phyloP scores from a whole-genome alignment of 1,140 invertebrate genomes.

The Stegodyphus dumicola region DNA sequence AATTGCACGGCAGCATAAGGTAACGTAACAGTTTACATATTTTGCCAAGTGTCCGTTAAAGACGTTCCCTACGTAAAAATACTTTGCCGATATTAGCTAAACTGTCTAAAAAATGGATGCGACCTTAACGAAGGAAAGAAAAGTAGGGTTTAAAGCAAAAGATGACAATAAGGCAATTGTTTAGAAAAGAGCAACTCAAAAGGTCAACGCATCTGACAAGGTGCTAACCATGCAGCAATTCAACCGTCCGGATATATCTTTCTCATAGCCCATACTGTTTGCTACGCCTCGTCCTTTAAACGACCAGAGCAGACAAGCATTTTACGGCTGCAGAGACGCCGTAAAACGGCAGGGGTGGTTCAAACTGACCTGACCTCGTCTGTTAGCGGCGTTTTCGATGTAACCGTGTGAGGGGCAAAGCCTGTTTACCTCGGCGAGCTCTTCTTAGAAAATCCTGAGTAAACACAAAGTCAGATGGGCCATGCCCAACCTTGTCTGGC shows the following conservation, averaged over 20 bases:
- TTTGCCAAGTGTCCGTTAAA: too few relatives aligned
- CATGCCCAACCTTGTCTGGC: not conserved
- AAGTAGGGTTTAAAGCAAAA: too few relatives aligned
- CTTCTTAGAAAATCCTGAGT: conserved; percentile 43
- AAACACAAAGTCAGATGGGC: conserved; percentile 9
- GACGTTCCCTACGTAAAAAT: too few relatives aligned
- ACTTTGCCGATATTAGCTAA: too few relatives aligned
- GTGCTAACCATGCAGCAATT: too few relatives aligned
- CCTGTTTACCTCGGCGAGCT: conserved; percentile 28
- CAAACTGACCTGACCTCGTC: conserved; percentile 33
- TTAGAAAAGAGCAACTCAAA: too few relatives aligned
- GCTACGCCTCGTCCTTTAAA: conserved; percentile 35
- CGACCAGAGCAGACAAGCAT: conserved; percentile 25
- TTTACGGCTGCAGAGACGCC: conserved; percentile 38
- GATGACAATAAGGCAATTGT: too few relatives aligned
- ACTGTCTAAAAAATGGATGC: too few relatives aligned
- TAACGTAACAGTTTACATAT: too few relatives aligned
- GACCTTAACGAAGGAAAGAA: too few relatives aligned
- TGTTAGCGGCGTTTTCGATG: conserved; percentile 21
- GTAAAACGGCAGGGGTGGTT: conserved; percentile 44
- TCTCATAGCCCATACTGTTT: not conserved
- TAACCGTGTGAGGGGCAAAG: conserved; percentile 43
- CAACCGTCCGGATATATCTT: not conserved
- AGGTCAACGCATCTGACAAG: too few relatives aligned
- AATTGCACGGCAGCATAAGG: too few relatives aligned